Base-by-base conservation (phyloP, 2,113 vertebrate genomes). In the Gopherus evgoodei region DNA sequence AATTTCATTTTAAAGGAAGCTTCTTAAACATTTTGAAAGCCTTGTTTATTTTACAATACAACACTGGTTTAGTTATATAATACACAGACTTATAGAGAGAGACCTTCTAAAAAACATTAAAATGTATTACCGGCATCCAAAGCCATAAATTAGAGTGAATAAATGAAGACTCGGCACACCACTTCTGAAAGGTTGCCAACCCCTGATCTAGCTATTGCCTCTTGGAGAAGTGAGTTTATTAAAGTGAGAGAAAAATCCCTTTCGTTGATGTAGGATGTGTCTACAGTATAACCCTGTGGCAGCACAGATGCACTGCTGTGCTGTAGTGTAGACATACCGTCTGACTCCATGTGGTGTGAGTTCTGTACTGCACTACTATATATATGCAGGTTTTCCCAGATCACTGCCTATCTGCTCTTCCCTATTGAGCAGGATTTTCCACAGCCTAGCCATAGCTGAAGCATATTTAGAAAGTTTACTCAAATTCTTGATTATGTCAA, bases 391-490 rank as follows among this genome's bases (percentile, higher is more conserved):
- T 53, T 50, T 29, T 3, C 4, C 1, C 11, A 1, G n/a, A 54
- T 50, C 44, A 81, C 82, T 35, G 1, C 54, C 5, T 54, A 52
- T 84, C 4, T 0, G 12, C 35, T 83, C 53, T 14, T 65, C 13
- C 11, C 11, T 14, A 35, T 62, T 84, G 22, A 29, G 1, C 7
- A 22, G 75, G 38, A 5, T 50, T 75, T 62, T 14, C 25, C 1
- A 13, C 9, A 6, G 21, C 0, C 0, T 54, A 24, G 2, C 50
- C 0, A 0, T 54, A 24, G 2, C 50, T 1, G 65, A 62, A 19
- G n/a, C 11, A 1, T 29, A 11, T n/a, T 54, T 54, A 35, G 5
- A 6, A 6, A 57, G 3, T 3, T 38, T 4, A 13, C 0, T 2
- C 31, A 2, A 25, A 8, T 14, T 57, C 1, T 4, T 29, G 0